Base-by-base conservation (phyloP, 2,888 invertebrate genomes). In the Pharmacophagus antenor region DNA sequence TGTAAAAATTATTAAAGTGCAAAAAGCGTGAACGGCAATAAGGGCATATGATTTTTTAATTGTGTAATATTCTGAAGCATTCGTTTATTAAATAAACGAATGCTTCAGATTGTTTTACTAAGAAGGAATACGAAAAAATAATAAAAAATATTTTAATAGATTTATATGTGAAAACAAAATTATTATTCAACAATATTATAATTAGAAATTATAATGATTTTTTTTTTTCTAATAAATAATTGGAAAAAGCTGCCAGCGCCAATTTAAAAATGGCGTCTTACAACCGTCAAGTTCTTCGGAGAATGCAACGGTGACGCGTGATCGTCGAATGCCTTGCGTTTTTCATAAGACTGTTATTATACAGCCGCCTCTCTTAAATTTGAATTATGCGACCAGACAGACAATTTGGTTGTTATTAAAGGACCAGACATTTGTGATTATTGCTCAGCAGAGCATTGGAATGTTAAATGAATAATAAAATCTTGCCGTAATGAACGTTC, bases 331-430 rank as follows among this genome's bases (percentile, higher is more conserved):
- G 18, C 57, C 46, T 48, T 49, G 61, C 27, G 23, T 67, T 66
- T 65, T 67, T 70, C 71, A 73, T 79, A 73, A 68, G 70, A 69
- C 65, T 70, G 69, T 76, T 72, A 74, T 76, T 72, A 76, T 70
- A 64, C 69, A 64, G 72, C 70, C 74, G 76, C 70, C 69, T 70
- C 66, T 69, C 66, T 73, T 77, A 76, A 76, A 77, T 72, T 76
- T 74, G 72, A 76, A 71, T 73, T 76, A 76, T 73, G 73, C 65
- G 69, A 65, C 64, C 70, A 65, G 68, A 64, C 59, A 56, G 59
- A 64, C 65, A 66, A 66, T 67, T 68, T 66, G 61, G 64, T 64
- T 70, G 62, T 65, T 72, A 67, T 67, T 71, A 67, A 65, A 66
- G 61, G 58, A 55, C 64, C 63, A 67, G 68, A 69, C 70, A 58